Percentiles rank a stretch among this genome's conserved stretches.
These are phyloP conservation scores for Amia ocellicauda DNA, from an alignment of 2,113 vertebrate species.

Conservation along the genomic window DNA sequence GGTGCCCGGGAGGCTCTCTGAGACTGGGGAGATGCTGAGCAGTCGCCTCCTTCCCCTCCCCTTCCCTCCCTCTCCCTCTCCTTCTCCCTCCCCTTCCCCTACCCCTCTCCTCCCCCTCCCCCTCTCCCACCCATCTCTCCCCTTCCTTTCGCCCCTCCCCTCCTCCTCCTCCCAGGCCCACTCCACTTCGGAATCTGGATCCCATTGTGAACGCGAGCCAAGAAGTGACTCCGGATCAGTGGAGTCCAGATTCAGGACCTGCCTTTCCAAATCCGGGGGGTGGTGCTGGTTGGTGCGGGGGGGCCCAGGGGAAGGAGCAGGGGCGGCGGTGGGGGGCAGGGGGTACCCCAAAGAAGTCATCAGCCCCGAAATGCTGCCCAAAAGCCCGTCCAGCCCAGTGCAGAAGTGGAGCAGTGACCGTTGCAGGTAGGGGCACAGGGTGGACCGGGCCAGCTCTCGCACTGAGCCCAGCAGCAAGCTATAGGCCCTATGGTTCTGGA, in stretches of 20 bases:
- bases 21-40: constrained; percentile 37
- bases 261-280: too few species aligned
- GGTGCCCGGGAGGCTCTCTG: too few species aligned
- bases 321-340: constrained; percentile 47
- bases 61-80: constrained; percentile 31
- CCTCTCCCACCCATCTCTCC: constrained; percentile 40
- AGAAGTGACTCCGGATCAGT: constrained; percentile 40
- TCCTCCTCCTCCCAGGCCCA: constrained; percentile 35
- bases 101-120: constrained; percentile 43
- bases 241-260: too few species aligned
- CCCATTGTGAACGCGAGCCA: background rate
- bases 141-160: constrained; percentile 39
- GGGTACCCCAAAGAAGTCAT: constrained; percentile 87
- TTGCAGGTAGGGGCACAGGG: constrained; percentile 80
- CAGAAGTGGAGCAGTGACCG: constrained; percentile 88
- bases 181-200: background rate
- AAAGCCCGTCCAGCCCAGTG: constrained; percentile 84
- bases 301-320: background rate
- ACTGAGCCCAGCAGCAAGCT: constrained; percentile 87
- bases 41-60: constrained; percentile 53
- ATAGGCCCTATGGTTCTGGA: constrained; percentile 92
- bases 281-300: constrained; percentile 31
- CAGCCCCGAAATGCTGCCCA: constrained; percentile 86
- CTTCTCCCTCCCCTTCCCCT: constrained; percentile 28
- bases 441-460: constrained; percentile 77